These are phyloP conservation scores for Spheniscus humboldti DNA, from an alignment of 2,797 vertebrate genomes.

Conservation along the genomic window DNA sequence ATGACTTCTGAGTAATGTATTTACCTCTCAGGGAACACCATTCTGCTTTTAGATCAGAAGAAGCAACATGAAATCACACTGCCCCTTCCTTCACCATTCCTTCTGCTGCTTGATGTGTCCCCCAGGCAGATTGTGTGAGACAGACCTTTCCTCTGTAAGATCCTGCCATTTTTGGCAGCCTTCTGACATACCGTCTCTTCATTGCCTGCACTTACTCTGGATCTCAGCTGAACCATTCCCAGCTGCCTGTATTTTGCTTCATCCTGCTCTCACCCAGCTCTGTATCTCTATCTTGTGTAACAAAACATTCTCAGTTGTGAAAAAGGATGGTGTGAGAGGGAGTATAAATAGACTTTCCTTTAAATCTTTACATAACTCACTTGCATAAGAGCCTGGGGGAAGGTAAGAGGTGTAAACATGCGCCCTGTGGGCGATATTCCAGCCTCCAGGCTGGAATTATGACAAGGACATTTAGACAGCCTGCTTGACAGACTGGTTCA, in stretches of 20 bases:
- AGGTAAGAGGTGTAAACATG: slow-evolving; percentile 6
- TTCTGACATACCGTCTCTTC: background rate
- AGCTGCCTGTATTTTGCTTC: background rate
- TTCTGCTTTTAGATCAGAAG: slow-evolving; percentile 28
- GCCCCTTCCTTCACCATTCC: background rate
- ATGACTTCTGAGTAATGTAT: slow-evolving; percentile 34
- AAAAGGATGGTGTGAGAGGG: background rate
- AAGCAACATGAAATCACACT: background rate
- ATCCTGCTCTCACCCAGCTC: background rate
- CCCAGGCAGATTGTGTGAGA: slow-evolving; percentile 12
- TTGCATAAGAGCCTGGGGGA: background rate
- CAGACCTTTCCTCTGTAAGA: slow-evolving; percentile 1
- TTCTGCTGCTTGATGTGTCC: slow-evolving; percentile 26
- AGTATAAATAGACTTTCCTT: slow-evolving; percentile 11
- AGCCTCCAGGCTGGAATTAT: slow-evolving; percentile 25
- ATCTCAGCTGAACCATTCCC: background rate
- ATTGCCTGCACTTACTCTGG: background rate
- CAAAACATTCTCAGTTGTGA: background rate
- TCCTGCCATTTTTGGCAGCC: slow-evolving; percentile 24
- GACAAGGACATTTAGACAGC: slow-evolving; percentile 28
- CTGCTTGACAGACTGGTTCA: slow-evolving; percentile 23
- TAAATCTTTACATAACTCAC: background rate
- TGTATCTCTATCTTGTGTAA: background rate
- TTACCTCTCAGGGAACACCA: slow-evolving; percentile 8
- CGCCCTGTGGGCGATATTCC: background rate